Base-by-base conservation (phyloP, 2,797 vertebrate genomes). In the Mionectes olivaceus region DNA sequence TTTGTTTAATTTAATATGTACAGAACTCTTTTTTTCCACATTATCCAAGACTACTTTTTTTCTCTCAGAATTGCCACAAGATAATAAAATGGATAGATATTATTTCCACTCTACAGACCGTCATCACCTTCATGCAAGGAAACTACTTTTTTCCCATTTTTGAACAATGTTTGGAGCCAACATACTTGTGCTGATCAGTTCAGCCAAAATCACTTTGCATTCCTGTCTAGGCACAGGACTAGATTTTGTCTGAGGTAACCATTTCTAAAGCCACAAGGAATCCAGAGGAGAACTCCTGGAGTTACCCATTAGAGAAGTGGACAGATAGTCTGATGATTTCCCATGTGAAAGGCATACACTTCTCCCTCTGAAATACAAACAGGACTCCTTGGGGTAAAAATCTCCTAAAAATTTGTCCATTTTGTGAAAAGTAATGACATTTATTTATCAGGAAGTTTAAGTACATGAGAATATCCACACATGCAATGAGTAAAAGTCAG, bases 201-300 rank as follows among this genome's bases (percentile, higher is more conserved):
- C 60, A 83, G 71, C 60, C 87, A 95, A 96, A 95, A 95, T 84
- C 32, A 23, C 14, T 92, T 69, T 74, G 44, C 41, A 77, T 60
- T 83, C 39, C 50, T 28, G 67, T 90, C 89, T 91, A 93, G 93
- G 89, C 88, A 63, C 5, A 63, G n/a, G 60, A 87, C 88, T 87
- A 87, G 67, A 46, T 82, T 87, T 47, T 69, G 77, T 83, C 77
- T 93, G 53, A 80, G 37, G 33, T 33, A 89, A 73, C 44, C 44
- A 68, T 60, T 90, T 56, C 27, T 64, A 74, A 37, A 69, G 44
- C 27, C 77, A 74, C 1, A 1, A 64, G 30, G 39, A 79, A 80
- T 56, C 37, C 73, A 82, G 57, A 81, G 22, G 43, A 88, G 64
- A 93, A 8, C 21, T 82, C 23, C 19, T 79, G 63, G 13, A 65